A percentile compares a stretch with the other conserved stretches of the same genome.
These are phyloP conservation scores for Coptodon rendalli DNA, from an alignment of 2,113 vertebrate genomes.

Conservation along the genomic window DNA sequence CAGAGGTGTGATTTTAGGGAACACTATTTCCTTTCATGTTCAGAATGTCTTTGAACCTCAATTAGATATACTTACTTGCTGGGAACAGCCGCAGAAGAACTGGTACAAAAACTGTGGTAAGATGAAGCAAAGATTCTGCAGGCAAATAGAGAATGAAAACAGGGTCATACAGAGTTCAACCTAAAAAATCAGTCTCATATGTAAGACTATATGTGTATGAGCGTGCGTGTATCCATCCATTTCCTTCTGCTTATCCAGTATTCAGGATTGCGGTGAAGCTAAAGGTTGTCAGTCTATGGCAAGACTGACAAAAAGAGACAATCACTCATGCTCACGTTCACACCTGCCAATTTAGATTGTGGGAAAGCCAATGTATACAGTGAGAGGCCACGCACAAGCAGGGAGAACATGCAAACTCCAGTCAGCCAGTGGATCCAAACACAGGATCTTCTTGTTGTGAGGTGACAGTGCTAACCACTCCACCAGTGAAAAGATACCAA, in stretches of 20 bases:
- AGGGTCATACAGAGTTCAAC: not conserved
- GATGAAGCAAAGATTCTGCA: conserved; percentile 98
- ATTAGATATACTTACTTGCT: conserved; percentile 82
- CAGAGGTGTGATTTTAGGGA: not conserved
- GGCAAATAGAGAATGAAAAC: conserved; percentile 19
- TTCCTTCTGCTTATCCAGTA: not conserved
- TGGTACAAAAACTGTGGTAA: conserved; percentile 99
- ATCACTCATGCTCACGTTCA: not conserved
- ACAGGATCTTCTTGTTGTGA: not conserved
- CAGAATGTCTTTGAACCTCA: conserved; percentile 24
- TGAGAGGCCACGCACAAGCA: not conserved
- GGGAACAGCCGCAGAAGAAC: conserved; percentile 98
- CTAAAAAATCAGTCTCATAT: not conserved
- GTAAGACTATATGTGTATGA: not conserved
- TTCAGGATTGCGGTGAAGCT: not conserved
- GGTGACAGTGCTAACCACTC: not conserved
- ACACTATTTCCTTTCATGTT: conserved; percentile 18
- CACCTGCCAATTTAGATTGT: not conserved
- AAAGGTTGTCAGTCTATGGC: not conserved
- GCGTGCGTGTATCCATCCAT: not conserved
- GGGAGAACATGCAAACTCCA: not conserved
- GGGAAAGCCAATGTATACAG: not conserved
- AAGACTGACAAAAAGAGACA: not conserved
- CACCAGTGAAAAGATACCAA: not conserved
- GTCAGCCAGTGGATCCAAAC: not conserved